Evolutionary conservation across 2,888 invertebrate genomes (phyloP), one percentile per base, ranked within the genome.

Genomic region (Hirtodrosophila confusa): DNA sequence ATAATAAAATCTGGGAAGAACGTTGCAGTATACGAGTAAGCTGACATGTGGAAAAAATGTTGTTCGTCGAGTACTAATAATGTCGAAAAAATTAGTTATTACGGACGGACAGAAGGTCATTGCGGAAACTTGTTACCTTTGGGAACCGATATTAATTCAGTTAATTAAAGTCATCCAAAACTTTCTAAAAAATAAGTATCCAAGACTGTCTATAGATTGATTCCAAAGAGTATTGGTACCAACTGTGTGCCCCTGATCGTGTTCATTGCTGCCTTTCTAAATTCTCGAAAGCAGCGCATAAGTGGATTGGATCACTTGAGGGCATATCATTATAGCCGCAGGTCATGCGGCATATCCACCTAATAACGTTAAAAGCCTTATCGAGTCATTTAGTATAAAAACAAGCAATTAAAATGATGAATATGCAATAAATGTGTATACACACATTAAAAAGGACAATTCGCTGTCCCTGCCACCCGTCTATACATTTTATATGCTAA

Each of bases 361-460:
- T 70, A 80, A 86, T 84, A 84, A 75, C 86, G 80, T 80, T 84
- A 84, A 84, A 88, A 88, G 84, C 84, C 88, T 85, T 88, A 86
- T 86, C 88, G 78, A 85, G 88, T 85, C 88, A 86, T 83, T 85
- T 88, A 73, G 65, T 73, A 86, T 67, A 66, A 83, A 85, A 85
- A 73, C 84, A 85, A 88, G 84, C 84, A 85, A 85, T 85, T 86
- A 88, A 88, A 78, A 76, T 85, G 84, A 85, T 85, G 88, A 85
- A 85, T 85, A 85, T 85, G 88, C 86, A 85, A 88, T 85, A 85
- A 88, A 83, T 77, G 84, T 80, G 80, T 69, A 55, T 66, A 68
- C 68, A 77, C 39, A 74, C 62, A 68, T 57, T 50, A 50, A 62
- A 69, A 70, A 61, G 55, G 65, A 86, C 63, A 73, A 69, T 69